phyloP scores from a whole-genome alignment of 2,797 vertebrate species.

The Oryzias sinensis region DNA sequence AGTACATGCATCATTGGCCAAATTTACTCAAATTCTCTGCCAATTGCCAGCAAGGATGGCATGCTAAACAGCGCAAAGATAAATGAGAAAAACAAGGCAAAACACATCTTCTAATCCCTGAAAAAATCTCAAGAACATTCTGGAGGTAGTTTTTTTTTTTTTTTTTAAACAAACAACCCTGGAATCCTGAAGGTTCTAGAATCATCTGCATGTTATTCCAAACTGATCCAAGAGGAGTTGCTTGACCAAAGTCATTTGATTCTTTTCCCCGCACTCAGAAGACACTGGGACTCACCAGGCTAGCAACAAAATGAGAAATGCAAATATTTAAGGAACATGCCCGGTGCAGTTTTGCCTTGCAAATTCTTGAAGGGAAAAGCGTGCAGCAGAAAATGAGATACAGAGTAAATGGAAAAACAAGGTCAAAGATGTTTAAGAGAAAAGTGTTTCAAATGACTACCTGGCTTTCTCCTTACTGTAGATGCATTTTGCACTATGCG shows the following conservation, averaged over 20 bases:
- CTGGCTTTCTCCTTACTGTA: slow-evolving; percentile 27
- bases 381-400: slow-evolving; percentile 28
- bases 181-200: slow-evolving; percentile 44
- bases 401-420: slow-evolving; percentile 32
- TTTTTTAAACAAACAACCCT: slow-evolving; percentile 19
- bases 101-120: slow-evolving; percentile 23
- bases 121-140: slow-evolving; percentile 32
- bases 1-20: slow-evolving; percentile 40
- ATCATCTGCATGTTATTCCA: slow-evolving; percentile 21
- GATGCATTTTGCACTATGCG: slow-evolving; percentile 46
- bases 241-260: slow-evolving; percentile 35
- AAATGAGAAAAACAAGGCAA: slow-evolving; percentile 38
- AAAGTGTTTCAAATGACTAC: slow-evolving; percentile 38
- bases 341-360: slow-evolving; percentile 35
- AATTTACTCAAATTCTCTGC: slow-evolving; percentile 44
- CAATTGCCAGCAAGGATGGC: slow-evolving; percentile 51
- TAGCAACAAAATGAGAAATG: slow-evolving; percentile 55
- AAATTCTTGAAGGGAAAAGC: slow-evolving; percentile 32
- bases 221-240: slow-evolving; percentile 27
- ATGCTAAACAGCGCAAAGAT: slow-evolving; percentile 49
- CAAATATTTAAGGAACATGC: slow-evolving; percentile 39
- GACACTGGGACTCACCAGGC: slow-evolving; percentile 49
- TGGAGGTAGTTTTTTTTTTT: not conserved
- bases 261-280: slow-evolving; percentile 37
- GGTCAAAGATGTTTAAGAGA: slow-evolving; percentile 28